Conservation (phyloP, 2,113 vertebrate genomes). For the Pagrus major region DNA sequence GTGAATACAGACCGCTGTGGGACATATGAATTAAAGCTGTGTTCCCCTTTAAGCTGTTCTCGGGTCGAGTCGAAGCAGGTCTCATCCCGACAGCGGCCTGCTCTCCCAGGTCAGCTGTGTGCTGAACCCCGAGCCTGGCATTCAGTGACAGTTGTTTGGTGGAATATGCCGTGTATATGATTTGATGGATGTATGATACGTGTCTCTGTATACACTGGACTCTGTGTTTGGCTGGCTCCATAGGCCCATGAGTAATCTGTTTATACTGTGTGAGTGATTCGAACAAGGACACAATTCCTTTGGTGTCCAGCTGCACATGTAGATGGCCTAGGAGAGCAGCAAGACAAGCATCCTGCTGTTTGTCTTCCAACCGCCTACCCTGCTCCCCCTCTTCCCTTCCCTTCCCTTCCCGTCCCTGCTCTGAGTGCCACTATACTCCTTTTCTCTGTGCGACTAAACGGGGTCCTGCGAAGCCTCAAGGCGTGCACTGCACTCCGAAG, state of each 20-base stretch:
- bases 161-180: constrained; percentile 27
- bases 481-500: constrained; percentile 33
- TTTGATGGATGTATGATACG: constrained; percentile 66
- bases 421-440: constrained; percentile 9
- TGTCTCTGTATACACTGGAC: constrained; percentile 71
- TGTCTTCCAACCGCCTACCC: constrained; percentile 49
- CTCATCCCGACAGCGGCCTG: not conserved
- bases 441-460: not conserved
- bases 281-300: constrained; percentile 64
- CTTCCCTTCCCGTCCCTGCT: not conserved
- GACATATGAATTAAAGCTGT: constrained; percentile 22
- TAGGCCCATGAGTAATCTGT: constrained; percentile 71
- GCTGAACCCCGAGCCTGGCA: constrained; percentile 38
- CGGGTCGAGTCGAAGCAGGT: not conserved
- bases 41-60: constrained; percentile 1
- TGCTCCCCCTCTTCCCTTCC: not conserved
- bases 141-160: constrained; percentile 64
- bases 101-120: no score
- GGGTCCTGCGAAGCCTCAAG: constrained; percentile 64
- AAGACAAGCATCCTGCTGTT: constrained; percentile 64
- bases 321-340: constrained; percentile 47
- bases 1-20: constrained; percentile 30
- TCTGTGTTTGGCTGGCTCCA: constrained; percentile 63
- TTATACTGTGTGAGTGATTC: constrained; percentile 70
- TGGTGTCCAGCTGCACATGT: constrained; percentile 73